Evolutionary conservation across 2,888 invertebrate species (phyloP), one percentile per base, ranked within the genome.

Genomic region (Oasisia sp.): DNA sequence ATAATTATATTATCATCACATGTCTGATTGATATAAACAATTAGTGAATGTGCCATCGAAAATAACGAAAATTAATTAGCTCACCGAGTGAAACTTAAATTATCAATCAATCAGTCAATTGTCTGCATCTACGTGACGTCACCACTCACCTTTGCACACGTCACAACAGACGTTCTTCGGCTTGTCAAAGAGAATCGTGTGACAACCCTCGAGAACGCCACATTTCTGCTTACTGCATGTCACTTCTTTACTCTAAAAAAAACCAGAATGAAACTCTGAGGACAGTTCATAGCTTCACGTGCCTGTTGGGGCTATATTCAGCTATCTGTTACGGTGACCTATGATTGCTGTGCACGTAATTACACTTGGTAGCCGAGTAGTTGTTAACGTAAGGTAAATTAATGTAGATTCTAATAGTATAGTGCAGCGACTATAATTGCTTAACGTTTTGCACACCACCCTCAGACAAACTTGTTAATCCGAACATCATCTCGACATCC

Each of bases 151-250:
- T 74, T 74, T 74, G 74, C 74, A 74, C 74, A 74, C 14, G n/a
- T 74, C n/a, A 27, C 74, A 74, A 74, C 74, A 74, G 27, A 74
- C 74, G 74, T 74, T 27, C 74, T 74, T 74, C 74, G 74, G 74
- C n/a, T 74, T 74, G 19, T 74, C 74, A 74, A 74, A 74, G 19
- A 74, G 74, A 74, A 74, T 74, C 74, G 7, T 74, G 74, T 74
- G 74, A 74, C 74, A 74, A 74, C 74, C 74, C 27, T 74, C 74
- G 74, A 74, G 74, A 74, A 74, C 27, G 7, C 74, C 74, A n/a
- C 74, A 74, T 74, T 74, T 74, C 74, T 74, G 74, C 27, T 74
- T n/a, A 74, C 74, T 74, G 74, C 74, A 74, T 27, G 74, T 74
- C 74, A 74, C 74, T 5, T 74, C 5, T 74, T 74, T 74, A 27